phyloP scores from a whole-genome alignment of 2,888 invertebrate species.

The Nephrotoma guestfalica region DNA sequence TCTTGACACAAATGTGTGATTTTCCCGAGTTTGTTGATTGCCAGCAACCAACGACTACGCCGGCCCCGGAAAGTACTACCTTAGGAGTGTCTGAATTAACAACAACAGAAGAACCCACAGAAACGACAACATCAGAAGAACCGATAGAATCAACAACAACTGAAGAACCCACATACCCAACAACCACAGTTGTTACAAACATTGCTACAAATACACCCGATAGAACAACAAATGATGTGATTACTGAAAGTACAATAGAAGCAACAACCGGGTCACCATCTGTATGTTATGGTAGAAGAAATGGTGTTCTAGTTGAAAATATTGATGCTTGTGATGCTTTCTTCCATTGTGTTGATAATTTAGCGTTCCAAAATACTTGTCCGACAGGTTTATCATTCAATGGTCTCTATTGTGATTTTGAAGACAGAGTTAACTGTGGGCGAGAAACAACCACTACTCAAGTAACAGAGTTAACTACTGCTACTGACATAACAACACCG shows the following conservation, averaged over 20 bases:
- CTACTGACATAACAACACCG: neutral
- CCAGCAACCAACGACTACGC: neutral
- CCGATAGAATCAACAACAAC: neutral
- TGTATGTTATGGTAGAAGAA: neutral
- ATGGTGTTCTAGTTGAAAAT: neutral
- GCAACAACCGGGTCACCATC: neutral
- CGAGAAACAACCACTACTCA: neutral
- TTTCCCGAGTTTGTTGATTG: neutral
- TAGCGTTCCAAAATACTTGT: neutral
- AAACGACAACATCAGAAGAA: neutral
- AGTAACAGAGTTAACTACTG: neutral
- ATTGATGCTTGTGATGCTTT: neutral
- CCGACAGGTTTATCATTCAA: neutral
- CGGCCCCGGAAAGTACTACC: neutral
- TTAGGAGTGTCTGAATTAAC: neutral
- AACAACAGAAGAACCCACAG: neutral
- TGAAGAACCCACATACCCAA: neutral
- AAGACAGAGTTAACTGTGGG: neutral
- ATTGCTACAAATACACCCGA: too few relatives aligned
- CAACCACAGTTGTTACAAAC: neutral
- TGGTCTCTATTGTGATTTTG: neutral
- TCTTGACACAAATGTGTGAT: neutral
- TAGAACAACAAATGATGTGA: neutral
- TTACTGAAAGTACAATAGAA: neutral
- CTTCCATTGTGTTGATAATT: neutral